Evolutionary conservation across 2,797 vertebrate genomes (phyloP), one percentile per base, ranked within the genome.

Genomic region (Macroramphosus scolopax): DNA sequence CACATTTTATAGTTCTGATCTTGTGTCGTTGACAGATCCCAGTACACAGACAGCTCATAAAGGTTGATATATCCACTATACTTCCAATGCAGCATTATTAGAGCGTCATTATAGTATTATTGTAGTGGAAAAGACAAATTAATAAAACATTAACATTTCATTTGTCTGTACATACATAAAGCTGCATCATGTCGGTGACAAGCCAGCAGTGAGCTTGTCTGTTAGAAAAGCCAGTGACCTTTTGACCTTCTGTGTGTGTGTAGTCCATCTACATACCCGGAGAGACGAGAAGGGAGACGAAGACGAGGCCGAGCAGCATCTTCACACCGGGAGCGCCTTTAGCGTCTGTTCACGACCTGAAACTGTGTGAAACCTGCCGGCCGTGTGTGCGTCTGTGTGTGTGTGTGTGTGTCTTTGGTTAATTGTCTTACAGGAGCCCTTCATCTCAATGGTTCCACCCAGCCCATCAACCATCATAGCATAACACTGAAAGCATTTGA

Each of bases 271-370:
- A 44, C 68, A 1, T 68, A 78, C 82, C 85, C 68, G 86, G 68
- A 13, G 75, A 53, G 41, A 81, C 2, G 46, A 77, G 48, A 28
- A 83, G 14, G 29, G 69, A 47, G 52, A 86, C 31, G 29, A 87
- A 12, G 26, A 46, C 8, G 6, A 75, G 33, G 8, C 46, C 17
- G 4, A 78, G 45, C 51, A 86, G 55, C 68, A 71, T 76, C 42
- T 22, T 70, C 51, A 51, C 26, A 16, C 16, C 53, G n/a, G n/a
- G 29, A 14, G 6, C 29, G 9, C 26, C 25, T n/a, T 35, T 16
- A 2, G 17, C 5, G 36, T 47, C 13, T 44, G 26, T 36, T 51
- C 17, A 3, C 8, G 28, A 16, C 12, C 1, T 1, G 35, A 51
- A 14, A 9, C 13, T 46, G 37, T 17, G 51, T 60, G 24, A 14